phyloP scores from a whole-genome alignment of 2,113 vertebrate genomes.

The Siniperca knerii region DNA sequence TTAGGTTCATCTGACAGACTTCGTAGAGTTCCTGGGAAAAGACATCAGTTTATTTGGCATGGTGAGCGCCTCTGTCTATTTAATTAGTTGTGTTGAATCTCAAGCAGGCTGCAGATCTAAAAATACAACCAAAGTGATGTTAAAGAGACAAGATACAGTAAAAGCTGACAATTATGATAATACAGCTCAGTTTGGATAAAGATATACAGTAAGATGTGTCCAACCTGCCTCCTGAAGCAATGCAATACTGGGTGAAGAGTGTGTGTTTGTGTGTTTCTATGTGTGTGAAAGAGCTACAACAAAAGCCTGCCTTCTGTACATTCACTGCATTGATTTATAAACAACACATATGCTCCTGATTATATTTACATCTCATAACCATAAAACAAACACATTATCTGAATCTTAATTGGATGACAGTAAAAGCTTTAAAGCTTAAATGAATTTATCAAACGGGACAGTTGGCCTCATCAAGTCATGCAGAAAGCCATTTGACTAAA shows the following conservation, averaged over 20 bases:
- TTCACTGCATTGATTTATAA: constrained; percentile 56
- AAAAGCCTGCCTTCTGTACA: constrained; percentile 50
- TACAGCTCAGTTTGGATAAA: constrained; percentile 72
- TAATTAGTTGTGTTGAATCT: constrained; percentile 78
- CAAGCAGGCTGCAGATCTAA: constrained; percentile 78
- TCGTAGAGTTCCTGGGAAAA: constrained; percentile 64
- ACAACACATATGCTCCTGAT: constrained; percentile 56
- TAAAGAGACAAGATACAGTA: constrained; percentile 81
- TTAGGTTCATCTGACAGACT: constrained; percentile 71
- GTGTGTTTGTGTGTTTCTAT: neutral
- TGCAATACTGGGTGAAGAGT: constrained; percentile 39
- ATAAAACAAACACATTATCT: constrained; percentile 67
- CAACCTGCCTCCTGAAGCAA: constrained; percentile 66
- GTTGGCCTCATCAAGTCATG: constrained; percentile 32
- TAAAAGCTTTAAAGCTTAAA: constrained; percentile 60
- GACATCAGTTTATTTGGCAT: constrained; percentile 70
- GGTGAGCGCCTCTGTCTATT: constrained; percentile 72
- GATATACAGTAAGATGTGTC: constrained; percentile 70
- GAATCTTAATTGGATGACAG: constrained; percentile 69
- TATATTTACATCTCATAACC: constrained; percentile 75
- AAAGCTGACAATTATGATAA: constrained; percentile 84
- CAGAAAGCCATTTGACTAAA: constrained; percentile 55
- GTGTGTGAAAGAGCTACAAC: constrained; percentile 39
- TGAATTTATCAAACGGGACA: constrained; percentile 60
- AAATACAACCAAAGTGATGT: constrained; percentile 82